A percentile compares a stretch with the other conserved stretches of the same genome.
These are phyloP conservation scores for Tachyglossus aculeatus DNA, from an alignment of 2,797 vertebrate species.

Conservation along the genomic window DNA sequence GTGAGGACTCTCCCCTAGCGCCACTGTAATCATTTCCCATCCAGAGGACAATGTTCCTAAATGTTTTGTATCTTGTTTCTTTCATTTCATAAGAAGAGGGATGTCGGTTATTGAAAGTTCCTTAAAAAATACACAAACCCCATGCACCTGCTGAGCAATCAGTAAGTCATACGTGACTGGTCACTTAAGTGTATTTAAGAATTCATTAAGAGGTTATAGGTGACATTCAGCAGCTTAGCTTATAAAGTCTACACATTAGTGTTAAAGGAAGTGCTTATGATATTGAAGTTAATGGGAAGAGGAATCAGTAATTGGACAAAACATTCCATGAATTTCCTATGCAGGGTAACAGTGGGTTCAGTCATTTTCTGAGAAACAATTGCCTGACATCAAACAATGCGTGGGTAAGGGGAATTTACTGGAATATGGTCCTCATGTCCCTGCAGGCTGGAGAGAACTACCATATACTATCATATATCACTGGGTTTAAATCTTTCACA, in stretches of 20 bases:
- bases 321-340: constrained; percentile 54
- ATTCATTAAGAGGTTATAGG: constrained; percentile 38
- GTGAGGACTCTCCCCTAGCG: too few relatives aligned
- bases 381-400: constrained; percentile 44
- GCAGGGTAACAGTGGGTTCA: constrained; percentile 32
- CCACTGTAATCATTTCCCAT: too few relatives aligned
- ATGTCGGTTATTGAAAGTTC: too few relatives aligned
- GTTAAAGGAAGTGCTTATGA: constrained; percentile 23
- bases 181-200: constrained; percentile 12
- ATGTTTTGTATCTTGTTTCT: too few relatives aligned
- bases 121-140: too few relatives aligned
- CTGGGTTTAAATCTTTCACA: constrained; percentile 54
- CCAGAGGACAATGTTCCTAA: too few relatives aligned
- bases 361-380: constrained; percentile 37
- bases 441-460: constrained; percentile 1
- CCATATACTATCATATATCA: constrained; percentile 45
- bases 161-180: too few relatives aligned
- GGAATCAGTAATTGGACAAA: constrained; percentile 44
- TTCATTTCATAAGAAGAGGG: too few relatives aligned
- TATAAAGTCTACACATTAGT: constrained; percentile 19
- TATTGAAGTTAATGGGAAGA: constrained; percentile 40
- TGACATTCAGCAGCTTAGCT: constrained; percentile 45
- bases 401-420: constrained; percentile 41
- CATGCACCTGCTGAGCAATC: too few relatives aligned
- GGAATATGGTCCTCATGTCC: constrained; percentile 41